phyloP scores from a whole-genome alignment of 2,113 vertebrate species.

The Rhinogobius similis region DNA sequence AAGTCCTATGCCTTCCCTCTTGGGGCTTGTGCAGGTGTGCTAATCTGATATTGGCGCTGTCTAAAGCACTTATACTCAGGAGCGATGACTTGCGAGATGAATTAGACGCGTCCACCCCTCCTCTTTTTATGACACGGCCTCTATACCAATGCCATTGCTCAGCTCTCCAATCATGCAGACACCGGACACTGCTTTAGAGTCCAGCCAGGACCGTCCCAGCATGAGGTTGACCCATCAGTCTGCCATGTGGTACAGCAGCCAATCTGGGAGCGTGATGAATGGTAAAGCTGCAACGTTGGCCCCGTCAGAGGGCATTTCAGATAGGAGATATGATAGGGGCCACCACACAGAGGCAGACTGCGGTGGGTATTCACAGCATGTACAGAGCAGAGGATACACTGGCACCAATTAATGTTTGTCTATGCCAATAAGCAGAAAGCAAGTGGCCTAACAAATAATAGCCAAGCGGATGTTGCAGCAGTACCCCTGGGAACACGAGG shows the following conservation, averaged over 20 bases:
- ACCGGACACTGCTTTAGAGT: constrained; percentile 52
- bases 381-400: constrained; percentile 51
- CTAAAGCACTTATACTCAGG: constrained; percentile 42
- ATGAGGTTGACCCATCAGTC: constrained; percentile 75
- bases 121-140: constrained; percentile 58
- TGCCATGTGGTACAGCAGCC: constrained; percentile 59
- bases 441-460: constrained; percentile 63
- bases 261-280: constrained; percentile 81
- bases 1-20: constrained; percentile 73
- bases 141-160: constrained; percentile 51
- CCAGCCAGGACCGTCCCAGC: constrained; percentile 65
- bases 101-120: constrained; percentile 44
- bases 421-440: constrained; percentile 60
- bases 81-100: constrained; percentile 41
- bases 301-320: constrained; percentile 74
- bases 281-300: constrained; percentile 71
- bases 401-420: constrained; percentile 75
- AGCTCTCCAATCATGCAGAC: constrained; percentile 63
- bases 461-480: constrained; percentile 41
- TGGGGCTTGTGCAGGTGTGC: constrained; percentile 73
- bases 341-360: constrained; percentile 50
- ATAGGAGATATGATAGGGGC: constrained; percentile 65
- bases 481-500: constrained; percentile 52
- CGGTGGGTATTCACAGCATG: constrained; percentile 59
- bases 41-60: constrained; percentile 66